Conservation (phyloP, 35 echinoderm and acorn worm species). For the Apostichopus californicus region DNA sequence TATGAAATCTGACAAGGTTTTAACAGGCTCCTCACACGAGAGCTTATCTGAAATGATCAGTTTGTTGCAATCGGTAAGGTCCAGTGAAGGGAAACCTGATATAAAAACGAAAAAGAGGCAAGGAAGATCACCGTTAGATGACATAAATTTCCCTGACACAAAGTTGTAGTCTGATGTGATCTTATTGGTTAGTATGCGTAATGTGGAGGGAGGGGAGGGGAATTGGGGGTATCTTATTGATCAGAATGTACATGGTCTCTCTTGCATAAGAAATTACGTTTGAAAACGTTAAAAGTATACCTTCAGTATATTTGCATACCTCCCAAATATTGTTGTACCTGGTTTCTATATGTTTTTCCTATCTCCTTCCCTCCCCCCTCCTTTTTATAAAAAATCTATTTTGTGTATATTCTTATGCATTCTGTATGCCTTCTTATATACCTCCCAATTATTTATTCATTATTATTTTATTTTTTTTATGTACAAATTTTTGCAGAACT, state of each 20-base stretch:
- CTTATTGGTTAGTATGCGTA: background rate
- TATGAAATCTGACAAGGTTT: background rate
- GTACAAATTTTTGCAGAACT: no score
- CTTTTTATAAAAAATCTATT: background rate
- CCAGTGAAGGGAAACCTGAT: background rate
- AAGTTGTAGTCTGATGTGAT: constrained; percentile 39
- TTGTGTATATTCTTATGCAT: background rate
- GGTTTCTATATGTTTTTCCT: background rate
- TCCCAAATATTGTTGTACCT: background rate
- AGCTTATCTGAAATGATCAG: constrained; percentile 64
- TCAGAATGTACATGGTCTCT: no score
- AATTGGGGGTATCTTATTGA: no score
- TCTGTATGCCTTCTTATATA: background rate
- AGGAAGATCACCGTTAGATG: constrained; percentile 17
- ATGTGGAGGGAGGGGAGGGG: no score
- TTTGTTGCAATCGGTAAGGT: constrained; percentile 56
- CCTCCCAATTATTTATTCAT: no score
- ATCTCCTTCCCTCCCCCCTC: background rate
- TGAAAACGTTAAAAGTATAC: no score
- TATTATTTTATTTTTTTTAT: no score
- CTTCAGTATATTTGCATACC: no score
- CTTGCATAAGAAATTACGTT: no score
- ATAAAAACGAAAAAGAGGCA: constrained; percentile 52
- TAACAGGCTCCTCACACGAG: constrained; percentile 9
- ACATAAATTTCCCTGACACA: constrained; percentile 51